Base-by-base conservation (phyloP, 2,888 invertebrate genomes). In the Aethes cnicana region DNA sequence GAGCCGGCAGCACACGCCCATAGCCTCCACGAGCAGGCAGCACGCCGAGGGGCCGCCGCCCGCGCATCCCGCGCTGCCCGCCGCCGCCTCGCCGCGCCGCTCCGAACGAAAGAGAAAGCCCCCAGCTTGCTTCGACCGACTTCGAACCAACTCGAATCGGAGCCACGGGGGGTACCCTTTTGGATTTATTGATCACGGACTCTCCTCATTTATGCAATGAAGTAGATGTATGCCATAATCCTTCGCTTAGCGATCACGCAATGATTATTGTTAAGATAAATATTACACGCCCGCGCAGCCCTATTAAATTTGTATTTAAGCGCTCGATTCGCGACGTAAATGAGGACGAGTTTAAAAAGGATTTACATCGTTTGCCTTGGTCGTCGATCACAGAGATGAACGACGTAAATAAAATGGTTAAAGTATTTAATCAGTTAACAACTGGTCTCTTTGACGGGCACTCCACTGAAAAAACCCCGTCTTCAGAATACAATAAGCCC, bases 181-280 rank as follows among this genome's bases (percentile, higher is more conserved):
- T 25, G 2, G 25, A 25, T 8, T 8, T 25, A 2, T 2, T 25
- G 2, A 25, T 25, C 2, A 8, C 25, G 8, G 25, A 25, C 8
- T 25, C 30, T 2, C 30, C 30, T 7, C 2, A 12, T 14, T 14
- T 42, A 11, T 42, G 42, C 12, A 30, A 20, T n/a, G 18, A 30
- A 12, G 30, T 42, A 11, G 20, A 30, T 8, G 23, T 30, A 4
- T 12, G n/a, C 8, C 30, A 42, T 5, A 42, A 42, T 7, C 42
- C 42, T 1, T 30, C 20, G 4, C 2, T 42, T 11, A 42, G 42
- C 6, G 42, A 42, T 12, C 41, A 42, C 20, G 41, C 41, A 1
- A 3, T 42, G 4, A 17, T 42, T 1, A 11, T 42, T 12, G 18
- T 28, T 4, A 9, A 42, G 12, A 20, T 42, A 8, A 17, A 20